Evolutionary conservation across 2,797 vertebrate genomes (phyloP).

Genomic region (Pipistrellus pygmaeus): DNA sequence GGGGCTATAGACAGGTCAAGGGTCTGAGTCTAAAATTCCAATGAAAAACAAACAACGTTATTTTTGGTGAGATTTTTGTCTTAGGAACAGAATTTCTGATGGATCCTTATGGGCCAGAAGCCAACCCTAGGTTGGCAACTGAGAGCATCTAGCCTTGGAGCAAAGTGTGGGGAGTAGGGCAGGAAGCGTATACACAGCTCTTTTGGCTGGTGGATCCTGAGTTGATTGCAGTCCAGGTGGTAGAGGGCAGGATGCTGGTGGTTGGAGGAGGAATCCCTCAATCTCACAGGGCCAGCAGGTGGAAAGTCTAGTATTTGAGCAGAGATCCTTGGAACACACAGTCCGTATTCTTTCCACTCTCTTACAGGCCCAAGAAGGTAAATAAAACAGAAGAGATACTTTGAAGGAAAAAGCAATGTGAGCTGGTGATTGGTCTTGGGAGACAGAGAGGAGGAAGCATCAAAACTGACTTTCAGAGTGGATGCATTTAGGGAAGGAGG

Average conservation of each 20-base stretch:
- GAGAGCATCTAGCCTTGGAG: background rate
- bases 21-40: background rate
- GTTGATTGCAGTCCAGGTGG: background rate
- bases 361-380: background rate
- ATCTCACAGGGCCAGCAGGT: background rate
- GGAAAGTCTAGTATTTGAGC: background rate
- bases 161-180: background rate
- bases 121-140: background rate
- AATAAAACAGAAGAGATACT: background rate
- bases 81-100: slow-evolving; percentile 15
- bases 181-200: background rate
- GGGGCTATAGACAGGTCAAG: background rate
- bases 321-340: background rate
- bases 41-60: background rate
- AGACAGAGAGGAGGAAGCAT: background rate
- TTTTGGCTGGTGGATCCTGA: background rate
- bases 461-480: background rate
- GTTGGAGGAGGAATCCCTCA: background rate
- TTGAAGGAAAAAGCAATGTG: background rate
- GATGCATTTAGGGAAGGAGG: background rate
- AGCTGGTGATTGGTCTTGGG: background rate
- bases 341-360: background rate
- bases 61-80: background rate
- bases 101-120: background rate
- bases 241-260: background rate